phyloP scores from a whole-genome alignment of 2,888 invertebrate species.

The Dolomedes plantarius region DNA sequence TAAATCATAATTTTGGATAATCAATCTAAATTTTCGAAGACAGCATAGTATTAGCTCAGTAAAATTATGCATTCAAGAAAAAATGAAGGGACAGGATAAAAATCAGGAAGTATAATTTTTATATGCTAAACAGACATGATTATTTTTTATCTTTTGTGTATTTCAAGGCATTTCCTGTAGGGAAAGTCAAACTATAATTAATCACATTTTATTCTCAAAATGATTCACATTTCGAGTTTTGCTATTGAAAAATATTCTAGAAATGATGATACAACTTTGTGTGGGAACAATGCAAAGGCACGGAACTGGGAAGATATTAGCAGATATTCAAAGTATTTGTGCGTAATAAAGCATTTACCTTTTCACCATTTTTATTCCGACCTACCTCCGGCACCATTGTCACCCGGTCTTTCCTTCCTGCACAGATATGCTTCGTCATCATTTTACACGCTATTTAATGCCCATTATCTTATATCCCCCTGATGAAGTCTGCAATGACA shows the following conservation, averaged over 20 bases:
- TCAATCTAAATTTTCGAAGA: no score
- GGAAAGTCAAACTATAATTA: no score
- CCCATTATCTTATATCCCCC: not conserved
- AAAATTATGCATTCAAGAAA: no score
- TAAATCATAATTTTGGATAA: no score
- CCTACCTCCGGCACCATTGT: not conserved
- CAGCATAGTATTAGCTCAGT: no score
- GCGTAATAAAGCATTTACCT: not conserved
- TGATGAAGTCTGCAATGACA: slow-evolving; percentile 13
- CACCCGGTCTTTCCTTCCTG: not conserved
- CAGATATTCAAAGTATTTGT: not conserved
- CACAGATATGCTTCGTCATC: not conserved
- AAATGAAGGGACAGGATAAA: no score
- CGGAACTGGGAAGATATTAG: not conserved
- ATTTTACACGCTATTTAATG: slow-evolving; percentile 1
- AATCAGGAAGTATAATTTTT: no score
- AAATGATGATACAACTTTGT: not conserved
- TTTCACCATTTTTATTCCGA: not conserved
- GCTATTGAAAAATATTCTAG: not conserved
- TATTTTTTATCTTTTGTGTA: no score
- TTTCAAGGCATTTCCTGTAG: no score
- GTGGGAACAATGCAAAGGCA: not conserved
- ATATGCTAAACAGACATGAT: no score
- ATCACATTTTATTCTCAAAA: not conserved
- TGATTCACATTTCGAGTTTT: not conserved